A percentile compares a stretch with the other conserved stretches of the same genome.
Conservation (phyloP, 2,797 vertebrate species). For the Lacerta bilineata region DNA sequence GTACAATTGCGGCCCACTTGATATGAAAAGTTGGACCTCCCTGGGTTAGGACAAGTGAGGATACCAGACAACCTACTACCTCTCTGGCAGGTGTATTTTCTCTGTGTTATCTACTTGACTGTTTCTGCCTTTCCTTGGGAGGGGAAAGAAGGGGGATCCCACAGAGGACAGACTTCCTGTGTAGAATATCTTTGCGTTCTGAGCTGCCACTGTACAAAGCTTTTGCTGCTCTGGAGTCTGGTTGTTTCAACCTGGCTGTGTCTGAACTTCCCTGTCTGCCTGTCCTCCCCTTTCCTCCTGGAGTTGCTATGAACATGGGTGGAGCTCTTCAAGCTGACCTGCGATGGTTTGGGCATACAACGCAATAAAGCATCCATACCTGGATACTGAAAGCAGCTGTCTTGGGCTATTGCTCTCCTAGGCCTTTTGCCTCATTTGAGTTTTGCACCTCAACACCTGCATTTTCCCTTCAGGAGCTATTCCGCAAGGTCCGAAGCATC, state of each 20-base stretch:
- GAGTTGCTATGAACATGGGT: fast-evolving
- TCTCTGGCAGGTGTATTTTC: conserved; percentile 37
- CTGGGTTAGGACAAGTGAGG: not conserved
- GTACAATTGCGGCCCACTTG: no score
- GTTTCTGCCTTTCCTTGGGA: conserved; percentile 3
- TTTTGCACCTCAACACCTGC: fast-evolving
- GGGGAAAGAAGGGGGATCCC: conserved; percentile 21
- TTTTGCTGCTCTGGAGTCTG: not conserved
- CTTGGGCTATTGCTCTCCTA: not conserved
- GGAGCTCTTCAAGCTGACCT: not conserved
- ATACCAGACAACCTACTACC: conserved; percentile 34
- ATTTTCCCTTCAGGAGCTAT: conserved; percentile 84
- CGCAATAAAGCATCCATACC: not conserved
- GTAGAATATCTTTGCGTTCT: not conserved
- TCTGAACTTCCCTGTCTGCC: conserved; percentile 23
- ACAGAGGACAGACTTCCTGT: conserved; percentile 24
- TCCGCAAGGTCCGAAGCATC: conserved; percentile 97
- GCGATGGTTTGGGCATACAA: not conserved
- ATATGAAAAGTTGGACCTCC: no score
- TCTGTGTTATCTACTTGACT: not conserved
- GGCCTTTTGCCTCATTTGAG: no score
- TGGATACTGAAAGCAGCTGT: not conserved
- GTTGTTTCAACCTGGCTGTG: fast-evolving
- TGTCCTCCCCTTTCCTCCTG: not conserved
- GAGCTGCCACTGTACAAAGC: conserved; percentile 24